These are phyloP conservation scores for Atlantisia rogersi DNA, from an alignment of 2,113 vertebrate species.

Conservation along the genomic window DNA sequence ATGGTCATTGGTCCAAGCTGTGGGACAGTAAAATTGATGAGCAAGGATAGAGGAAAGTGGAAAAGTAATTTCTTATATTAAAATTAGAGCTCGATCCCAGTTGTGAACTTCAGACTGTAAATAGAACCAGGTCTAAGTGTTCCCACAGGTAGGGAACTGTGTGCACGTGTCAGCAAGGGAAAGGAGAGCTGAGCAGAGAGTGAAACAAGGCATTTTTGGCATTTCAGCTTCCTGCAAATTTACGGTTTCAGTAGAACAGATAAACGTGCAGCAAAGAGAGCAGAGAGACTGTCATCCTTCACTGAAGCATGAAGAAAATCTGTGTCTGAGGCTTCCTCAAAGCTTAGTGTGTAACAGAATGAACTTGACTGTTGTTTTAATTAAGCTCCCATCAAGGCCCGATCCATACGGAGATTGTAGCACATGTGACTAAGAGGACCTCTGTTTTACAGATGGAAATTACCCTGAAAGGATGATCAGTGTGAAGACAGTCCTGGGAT, in stretches of 20 bases:
- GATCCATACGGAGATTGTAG: background rate
- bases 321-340: background rate
- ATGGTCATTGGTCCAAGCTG: background rate
- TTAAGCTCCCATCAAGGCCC: conserved; percentile 16
- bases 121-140: background rate
- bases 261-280: background rate
- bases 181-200: background rate
- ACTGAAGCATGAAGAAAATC: background rate
- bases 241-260: background rate
- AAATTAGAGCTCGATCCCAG: background rate
- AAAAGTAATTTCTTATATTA: background rate
- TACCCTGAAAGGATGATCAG: background rate
- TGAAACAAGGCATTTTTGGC: background rate
- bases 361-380: conserved; percentile 17
- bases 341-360: background rate
- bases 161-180: background rate
- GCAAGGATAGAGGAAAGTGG: background rate
- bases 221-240: background rate
- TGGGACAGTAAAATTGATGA: background rate
- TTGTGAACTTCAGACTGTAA: background rate
- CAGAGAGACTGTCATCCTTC: background rate
- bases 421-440: background rate
- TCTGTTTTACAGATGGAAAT: background rate
- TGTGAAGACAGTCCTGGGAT: background rate
- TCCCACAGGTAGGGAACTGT: background rate